Conservation (phyloP, 2,888 invertebrate genomes). For the Diploptera punctata region DNA sequence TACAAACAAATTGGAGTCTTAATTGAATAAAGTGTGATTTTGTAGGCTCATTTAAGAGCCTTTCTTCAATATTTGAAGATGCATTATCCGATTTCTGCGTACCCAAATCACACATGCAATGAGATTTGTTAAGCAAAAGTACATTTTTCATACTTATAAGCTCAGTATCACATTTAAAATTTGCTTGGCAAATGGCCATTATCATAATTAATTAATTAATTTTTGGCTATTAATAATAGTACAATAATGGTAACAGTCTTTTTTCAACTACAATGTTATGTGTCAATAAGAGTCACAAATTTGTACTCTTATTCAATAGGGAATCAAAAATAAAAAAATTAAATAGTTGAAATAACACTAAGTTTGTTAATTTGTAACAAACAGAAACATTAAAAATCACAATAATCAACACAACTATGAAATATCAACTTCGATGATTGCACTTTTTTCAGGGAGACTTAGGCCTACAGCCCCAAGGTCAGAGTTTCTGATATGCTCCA, state of each 20-base stretch:
- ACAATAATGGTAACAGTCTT: conserved; percentile 41
- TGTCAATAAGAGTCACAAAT: conserved; percentile 30
- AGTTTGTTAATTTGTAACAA: conserved; percentile 25
- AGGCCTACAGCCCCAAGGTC: no score
- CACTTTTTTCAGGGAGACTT: conserved; percentile 40
- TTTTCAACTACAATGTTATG: conserved; percentile 32
- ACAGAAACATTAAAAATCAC: conserved; percentile 35
- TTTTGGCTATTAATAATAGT: conserved; percentile 36
- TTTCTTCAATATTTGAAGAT: conserved; percentile 7
- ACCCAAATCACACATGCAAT: conserved; percentile 24
- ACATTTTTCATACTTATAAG: conserved; percentile 39
- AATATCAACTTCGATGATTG: conserved; percentile 44
- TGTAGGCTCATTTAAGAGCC: neutral
- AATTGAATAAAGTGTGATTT: conserved; percentile 15
- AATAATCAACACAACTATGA: conserved; percentile 34
- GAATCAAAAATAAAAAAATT: conserved; percentile 25
- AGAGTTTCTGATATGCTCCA: neutral
- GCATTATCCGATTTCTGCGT: conserved; percentile 6
- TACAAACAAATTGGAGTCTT: neutral
- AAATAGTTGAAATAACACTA: conserved; percentile 34
- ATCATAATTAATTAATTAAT: conserved; percentile 30
- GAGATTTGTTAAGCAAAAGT: conserved; percentile 19
- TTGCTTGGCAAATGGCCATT: conserved; percentile 42
- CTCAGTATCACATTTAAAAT: conserved; percentile 44
- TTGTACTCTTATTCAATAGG: conserved; percentile 14